Evolutionary conservation across 1,140 invertebrate species (phyloP), one percentile per base, ranked within the genome.

Genomic region (Drosophila ironensis): DNA sequence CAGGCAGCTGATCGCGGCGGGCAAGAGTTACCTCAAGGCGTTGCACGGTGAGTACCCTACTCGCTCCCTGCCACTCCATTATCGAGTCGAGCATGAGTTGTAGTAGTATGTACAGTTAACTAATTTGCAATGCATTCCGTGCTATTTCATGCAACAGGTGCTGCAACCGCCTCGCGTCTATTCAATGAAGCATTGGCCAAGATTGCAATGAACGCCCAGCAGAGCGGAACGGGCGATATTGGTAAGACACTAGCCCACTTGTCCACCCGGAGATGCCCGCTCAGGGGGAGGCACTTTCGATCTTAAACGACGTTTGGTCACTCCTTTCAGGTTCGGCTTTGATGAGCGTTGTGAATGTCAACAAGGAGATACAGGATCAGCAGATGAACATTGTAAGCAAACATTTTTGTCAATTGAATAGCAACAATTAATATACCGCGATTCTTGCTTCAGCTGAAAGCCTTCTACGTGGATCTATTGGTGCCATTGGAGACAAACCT

Each of bases 361-460:
- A 97, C 90, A 96, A 96, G 89, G 96, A 97, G 90, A 97, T 97
- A 57, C 96, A 97, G 91, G 94, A 96, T 24, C 96, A 97, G 90
- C 96, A 97, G 90, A 95, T 97, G 93, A 97, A 97, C 90, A 97
- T 97, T 90, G 96, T 97, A 92, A 96, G 95, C 95, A 44, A 33
- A 3, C 9, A 27, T 5, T 33, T 2, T 12, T 1, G 0, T 12
- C 0, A 12, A 4, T 33, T 5, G 5, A 14, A 11, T 33, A 12
- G 4, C 30, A 4, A 12, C n/a, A 11, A 6, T 0, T 14, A 7
- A 20, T 7, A 16, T n/a, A n/a, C n/a, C n/a, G n/a, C 5, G 8
- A 33, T 37, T 1, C 1, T 11, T 0, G n/a, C 9, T 9, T 4
- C 92, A 98, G 96, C 90, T 98, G 51, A 97, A 97, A 92, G 97